Percentiles rank a stretch among this genome's conserved stretches.
Conservation (phyloP, 2,888 invertebrate genomes). For the Napeogenes inachia region DNA sequence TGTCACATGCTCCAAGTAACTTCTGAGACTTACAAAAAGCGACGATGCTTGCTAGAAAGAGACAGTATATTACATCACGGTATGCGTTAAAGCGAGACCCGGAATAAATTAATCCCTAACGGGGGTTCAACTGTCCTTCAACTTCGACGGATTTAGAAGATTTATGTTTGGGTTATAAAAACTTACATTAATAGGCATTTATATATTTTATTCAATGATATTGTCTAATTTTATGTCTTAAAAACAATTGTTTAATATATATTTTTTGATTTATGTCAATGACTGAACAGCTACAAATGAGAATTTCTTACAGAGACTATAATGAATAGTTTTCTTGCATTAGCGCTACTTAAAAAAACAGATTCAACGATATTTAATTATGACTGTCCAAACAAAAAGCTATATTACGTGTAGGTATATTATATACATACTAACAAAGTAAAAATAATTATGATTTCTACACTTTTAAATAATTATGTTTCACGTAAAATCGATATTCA, state of each 20-base stretch:
- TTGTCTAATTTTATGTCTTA: background rate
- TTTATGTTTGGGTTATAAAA: slow-evolving; percentile 31
- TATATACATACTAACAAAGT: too few species aligned
- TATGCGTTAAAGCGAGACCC: slow-evolving; percentile 43
- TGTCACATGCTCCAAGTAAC: slow-evolving; percentile 71
- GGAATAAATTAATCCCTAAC: slow-evolving; percentile 50
- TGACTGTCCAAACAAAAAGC: too few species aligned
- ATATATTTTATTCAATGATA: slow-evolving; percentile 20
- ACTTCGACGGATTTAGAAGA: slow-evolving; percentile 52
- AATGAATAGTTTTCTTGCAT: too few species aligned
- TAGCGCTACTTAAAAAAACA: too few species aligned
- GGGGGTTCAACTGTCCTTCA: slow-evolving; percentile 52
- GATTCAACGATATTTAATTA: too few species aligned
- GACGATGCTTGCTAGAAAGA: slow-evolving; percentile 54
- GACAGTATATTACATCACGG: slow-evolving; percentile 42
- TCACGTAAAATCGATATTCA: too few species aligned
- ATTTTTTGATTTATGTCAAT: too few species aligned
- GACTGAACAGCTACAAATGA: too few species aligned
- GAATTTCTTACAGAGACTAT: too few species aligned
- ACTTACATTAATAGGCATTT: slow-evolving; percentile 29
- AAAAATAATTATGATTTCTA: too few species aligned
- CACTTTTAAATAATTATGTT: too few species aligned
- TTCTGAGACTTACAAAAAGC: slow-evolving; percentile 70
- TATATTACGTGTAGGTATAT: too few species aligned
- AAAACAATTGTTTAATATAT: background rate